Base-by-base conservation (phyloP, 2,113 vertebrate species). In the Hydrochoerus hydrochaeris region DNA sequence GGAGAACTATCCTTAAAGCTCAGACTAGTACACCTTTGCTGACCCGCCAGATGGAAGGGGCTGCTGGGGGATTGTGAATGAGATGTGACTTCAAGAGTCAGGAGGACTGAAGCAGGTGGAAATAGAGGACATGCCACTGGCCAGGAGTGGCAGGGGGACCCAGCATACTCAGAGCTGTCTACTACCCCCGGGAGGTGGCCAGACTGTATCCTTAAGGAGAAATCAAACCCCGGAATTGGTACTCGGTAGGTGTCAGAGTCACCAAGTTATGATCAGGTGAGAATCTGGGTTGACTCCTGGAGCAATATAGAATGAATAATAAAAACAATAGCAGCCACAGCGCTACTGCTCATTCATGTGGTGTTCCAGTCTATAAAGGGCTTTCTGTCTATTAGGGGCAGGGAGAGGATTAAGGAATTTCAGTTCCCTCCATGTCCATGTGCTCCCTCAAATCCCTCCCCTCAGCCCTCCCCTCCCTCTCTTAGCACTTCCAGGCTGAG, bases 381-480 rank as follows among this genome's bases (percentile, higher is more conserved):
- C 73, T 82, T 85, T 88, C 26, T 14, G 35, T 78, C 67, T 90
- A 4, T 54, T 80, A 69, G 52, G 54, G 62, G 69, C 44, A 46
- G 83, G 86, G 89, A 88, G 32, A 58, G 26, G 65, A 75, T 2
- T 71, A 67, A 96, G 85, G 85, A 86, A 84, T 85, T 96, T 92
- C 28, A 44, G 30, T 46, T 57, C 65, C 52, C 58, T 91, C 57
- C 73, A 78, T 52, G 30, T 67, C 24, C 58, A 52, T 3, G 9
- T 2, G 54, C 32, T 93, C 88, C 81, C 65, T 16, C 63, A 67
- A 85, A 85, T 13, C 62, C n/a, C 65, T 91, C 88, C 17, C 38
- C 44, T 17, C 44, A 44, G 67, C 44, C 80, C n/a, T 85, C 46
- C 32, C 57, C 20, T 30, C 30, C 20, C 16, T 86, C 65, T 52